These are phyloP conservation scores for Agapostemon virescens DNA, from an alignment of 2,888 invertebrate species.

Conservation along the genomic window DNA sequence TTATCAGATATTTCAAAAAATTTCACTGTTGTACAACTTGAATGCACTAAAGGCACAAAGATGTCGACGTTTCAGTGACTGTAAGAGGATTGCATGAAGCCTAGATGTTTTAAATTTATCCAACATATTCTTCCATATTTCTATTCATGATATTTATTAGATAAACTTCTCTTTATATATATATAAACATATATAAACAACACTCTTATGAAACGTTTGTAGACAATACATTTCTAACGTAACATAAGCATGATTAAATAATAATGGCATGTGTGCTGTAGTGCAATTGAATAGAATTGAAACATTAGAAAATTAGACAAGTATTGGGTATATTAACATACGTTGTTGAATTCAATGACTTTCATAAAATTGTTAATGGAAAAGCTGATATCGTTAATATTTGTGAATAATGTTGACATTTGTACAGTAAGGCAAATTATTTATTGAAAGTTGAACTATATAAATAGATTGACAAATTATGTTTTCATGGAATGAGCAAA, in stretches of 20 bases:
- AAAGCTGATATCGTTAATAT: background rate
- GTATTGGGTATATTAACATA: too few species aligned
- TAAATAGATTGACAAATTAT: background rate
- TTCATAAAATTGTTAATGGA: too few species aligned
- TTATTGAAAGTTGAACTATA: background rate
- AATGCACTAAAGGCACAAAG: slow-evolving; percentile 82
- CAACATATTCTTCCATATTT: background rate
- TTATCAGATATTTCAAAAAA: slow-evolving; percentile 82
- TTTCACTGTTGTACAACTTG: slow-evolving; percentile 84
- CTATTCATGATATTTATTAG: background rate
- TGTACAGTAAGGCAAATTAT: too few species aligned
- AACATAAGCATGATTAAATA: background rate
- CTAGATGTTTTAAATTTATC: background rate
- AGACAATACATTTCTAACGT: background rate
- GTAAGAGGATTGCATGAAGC: slow-evolving; percentile 72
- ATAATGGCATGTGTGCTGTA: too few species aligned
- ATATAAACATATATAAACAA: too few species aligned
- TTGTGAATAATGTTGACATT: too few species aligned
- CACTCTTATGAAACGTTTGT: too few species aligned
- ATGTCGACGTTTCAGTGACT: slow-evolving; percentile 85
- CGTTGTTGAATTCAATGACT: too few species aligned
- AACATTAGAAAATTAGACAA: too few species aligned
- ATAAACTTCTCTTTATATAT: too few species aligned
- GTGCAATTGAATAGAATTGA: too few species aligned
- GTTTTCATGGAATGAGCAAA: background rate